phyloP scores from a whole-genome alignment of 2,888 invertebrate genomes.

The Sesia bembeciformis region DNA sequence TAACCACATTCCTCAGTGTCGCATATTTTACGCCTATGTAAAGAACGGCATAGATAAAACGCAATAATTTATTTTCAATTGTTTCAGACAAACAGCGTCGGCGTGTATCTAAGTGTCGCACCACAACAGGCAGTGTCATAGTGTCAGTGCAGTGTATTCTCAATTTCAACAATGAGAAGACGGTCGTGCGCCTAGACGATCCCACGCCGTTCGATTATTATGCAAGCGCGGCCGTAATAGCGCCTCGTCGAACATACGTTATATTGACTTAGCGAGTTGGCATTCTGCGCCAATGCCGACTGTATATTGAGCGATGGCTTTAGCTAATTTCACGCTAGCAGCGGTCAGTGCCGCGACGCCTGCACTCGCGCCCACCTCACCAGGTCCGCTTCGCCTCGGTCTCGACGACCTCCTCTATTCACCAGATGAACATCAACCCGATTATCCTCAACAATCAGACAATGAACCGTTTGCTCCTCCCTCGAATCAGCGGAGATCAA shows the following conservation, averaged over 20 bases:
- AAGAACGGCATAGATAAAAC: neutral
- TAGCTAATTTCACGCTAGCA: conserved; percentile 59
- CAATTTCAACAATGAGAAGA: conserved; percentile 41
- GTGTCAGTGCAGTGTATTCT: conserved; percentile 41
- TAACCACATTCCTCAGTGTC: neutral
- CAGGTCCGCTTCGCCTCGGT: conserved; percentile 43
- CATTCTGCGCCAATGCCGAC: conserved; percentile 53
- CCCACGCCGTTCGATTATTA: conserved; percentile 37
- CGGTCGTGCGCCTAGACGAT: conserved; percentile 32
- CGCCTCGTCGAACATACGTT: conserved; percentile 17
- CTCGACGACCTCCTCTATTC: conserved; percentile 61
- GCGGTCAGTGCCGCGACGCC: conserved; percentile 46
- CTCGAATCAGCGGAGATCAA: conserved; percentile 36
- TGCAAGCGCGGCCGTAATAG: conserved; percentile 45
- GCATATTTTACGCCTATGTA: neutral
- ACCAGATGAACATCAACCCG: conserved; percentile 40
- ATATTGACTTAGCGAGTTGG: conserved; percentile 45
- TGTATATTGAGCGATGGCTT: conserved; percentile 55
- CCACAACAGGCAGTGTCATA: conserved; percentile 21
- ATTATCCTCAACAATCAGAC: conserved; percentile 32
- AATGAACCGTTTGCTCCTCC: conserved; percentile 46
- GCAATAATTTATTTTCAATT: conserved; percentile 13
- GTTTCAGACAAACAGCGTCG: conserved; percentile 43
- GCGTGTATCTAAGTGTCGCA: conserved; percentile 14
- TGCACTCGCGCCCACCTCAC: conserved; percentile 36